Conservation (phyloP, 2,113 vertebrate species). For the Rhinolophus ferrumequinum region DNA sequence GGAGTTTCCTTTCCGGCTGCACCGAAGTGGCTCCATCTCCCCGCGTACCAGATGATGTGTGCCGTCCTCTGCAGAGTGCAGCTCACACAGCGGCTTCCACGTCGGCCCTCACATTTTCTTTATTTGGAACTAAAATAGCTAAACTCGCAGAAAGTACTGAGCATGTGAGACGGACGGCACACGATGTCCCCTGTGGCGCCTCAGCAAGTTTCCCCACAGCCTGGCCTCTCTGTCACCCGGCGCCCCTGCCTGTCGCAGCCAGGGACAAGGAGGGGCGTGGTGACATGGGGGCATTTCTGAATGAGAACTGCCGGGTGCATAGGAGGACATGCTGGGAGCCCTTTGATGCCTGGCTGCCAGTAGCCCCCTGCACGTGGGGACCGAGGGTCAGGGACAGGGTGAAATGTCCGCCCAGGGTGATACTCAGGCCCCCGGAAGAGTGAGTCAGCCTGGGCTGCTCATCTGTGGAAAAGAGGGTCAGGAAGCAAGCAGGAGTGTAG, state of each 20-base stretch:
- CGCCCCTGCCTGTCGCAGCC: neutral
- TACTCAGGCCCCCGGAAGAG: neutral
- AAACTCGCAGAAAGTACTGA: conserved; percentile 76
- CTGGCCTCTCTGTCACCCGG: neutral
- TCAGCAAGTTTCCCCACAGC: conserved; percentile 49
- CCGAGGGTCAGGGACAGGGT: neutral
- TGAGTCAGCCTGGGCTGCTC: conserved; percentile 58
- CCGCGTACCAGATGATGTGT: conserved; percentile 37
- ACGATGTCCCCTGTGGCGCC: conserved; percentile 60
- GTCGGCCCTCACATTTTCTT: conserved; percentile 65
- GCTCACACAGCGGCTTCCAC: too few species aligned
- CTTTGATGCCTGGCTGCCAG: neutral
- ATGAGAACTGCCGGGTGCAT: neutral
- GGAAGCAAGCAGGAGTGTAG: neutral
- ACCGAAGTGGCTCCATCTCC: conserved; percentile 66
- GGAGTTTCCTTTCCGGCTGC: conserved; percentile 20
- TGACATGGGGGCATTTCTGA: neutral
- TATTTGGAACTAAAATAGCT: conserved; percentile 81
- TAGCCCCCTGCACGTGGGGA: neutral
- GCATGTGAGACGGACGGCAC: conserved; percentile 53
- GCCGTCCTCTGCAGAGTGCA: too few species aligned
- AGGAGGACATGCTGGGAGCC: neutral
- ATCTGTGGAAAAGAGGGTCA: neutral
- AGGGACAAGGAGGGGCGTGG: neutral
- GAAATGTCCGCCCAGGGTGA: neutral